phyloP scores from a whole-genome alignment of 2,888 invertebrate species.

The Drosophila paranaensis region DNA sequence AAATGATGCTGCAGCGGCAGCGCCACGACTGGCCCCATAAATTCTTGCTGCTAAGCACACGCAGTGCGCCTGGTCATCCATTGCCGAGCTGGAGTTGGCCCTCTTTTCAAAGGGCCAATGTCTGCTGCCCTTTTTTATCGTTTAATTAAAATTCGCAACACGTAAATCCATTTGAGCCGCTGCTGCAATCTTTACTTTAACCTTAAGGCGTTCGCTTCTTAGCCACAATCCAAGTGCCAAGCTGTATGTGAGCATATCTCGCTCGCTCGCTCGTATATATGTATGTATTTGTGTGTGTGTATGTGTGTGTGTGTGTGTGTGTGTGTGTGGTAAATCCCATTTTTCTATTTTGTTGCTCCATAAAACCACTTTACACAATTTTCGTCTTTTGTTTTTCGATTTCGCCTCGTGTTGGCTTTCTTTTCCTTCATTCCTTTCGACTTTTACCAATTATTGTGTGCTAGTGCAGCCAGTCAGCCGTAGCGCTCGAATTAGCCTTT shows the following conservation, averaged over 20 bases:
- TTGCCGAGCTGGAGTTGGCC: slow-evolving; percentile 44
- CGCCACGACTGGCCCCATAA: slow-evolving; percentile 58
- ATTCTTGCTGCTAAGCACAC: slow-evolving; percentile 77
- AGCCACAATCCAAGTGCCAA: slow-evolving; percentile 54
- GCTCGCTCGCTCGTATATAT: not conserved
- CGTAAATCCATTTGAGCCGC: slow-evolving; percentile 82
- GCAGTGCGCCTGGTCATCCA: slow-evolving; percentile 77
- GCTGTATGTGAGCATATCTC: slow-evolving; percentile 6
- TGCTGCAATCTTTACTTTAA: slow-evolving; percentile 80
- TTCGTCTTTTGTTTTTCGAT: slow-evolving; percentile 81
- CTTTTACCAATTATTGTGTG: slow-evolving; percentile 79
- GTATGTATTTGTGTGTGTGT: slow-evolving; percentile 4
- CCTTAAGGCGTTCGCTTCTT: slow-evolving; percentile 71
- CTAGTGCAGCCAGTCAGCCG: slow-evolving; percentile 47
- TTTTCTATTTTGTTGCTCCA: slow-evolving; percentile 80
- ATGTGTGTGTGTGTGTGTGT: slow-evolving; percentile 32
- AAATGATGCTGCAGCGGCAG: slow-evolving; percentile 62
- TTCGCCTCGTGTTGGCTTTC: slow-evolving; percentile 42
- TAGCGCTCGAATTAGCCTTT: slow-evolving; percentile 72
- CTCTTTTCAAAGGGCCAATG: slow-evolving; percentile 23
- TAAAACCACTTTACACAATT: slow-evolving; percentile 81
- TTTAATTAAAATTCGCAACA: slow-evolving; percentile 82
- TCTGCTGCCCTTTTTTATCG: slow-evolving; percentile 76
- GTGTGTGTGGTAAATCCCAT: slow-evolving; percentile 76
- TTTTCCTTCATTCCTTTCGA: slow-evolving; percentile 32